These are phyloP conservation scores for Upupa epops DNA, from an alignment of 2,113 vertebrate species.

Conservation along the genomic window DNA sequence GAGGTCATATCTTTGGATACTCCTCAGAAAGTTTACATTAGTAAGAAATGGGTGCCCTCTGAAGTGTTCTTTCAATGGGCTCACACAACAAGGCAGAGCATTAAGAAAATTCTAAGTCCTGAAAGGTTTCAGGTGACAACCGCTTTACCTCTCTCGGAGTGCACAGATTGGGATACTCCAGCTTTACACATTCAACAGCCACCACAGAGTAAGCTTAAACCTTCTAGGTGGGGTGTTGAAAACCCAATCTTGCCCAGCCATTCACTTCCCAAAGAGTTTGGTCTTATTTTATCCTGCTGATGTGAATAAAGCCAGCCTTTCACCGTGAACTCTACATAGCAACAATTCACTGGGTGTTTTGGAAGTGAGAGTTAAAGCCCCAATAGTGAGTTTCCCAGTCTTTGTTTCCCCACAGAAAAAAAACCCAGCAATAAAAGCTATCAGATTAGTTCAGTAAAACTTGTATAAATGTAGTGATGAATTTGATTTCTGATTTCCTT, in stretches of 20 bases:
- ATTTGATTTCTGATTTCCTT: not conserved
- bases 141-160: not conserved
- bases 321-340: not conserved
- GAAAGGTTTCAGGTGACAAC: constrained; percentile 55
- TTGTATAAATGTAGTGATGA: not conserved
- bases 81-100: constrained; percentile 68
- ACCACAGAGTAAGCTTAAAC: constrained; percentile 4
- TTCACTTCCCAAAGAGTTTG: not conserved
- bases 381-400: not conserved
- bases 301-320: not conserved
- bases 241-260: not conserved
- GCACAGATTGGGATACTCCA: constrained; percentile 15
- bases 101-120: constrained; percentile 67
- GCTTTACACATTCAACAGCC: not conserved
- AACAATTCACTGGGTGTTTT: not conserved
- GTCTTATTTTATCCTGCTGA: not conserved
- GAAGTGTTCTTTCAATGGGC: constrained; percentile 74
- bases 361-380: not conserved
- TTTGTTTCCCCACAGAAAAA: not conserved
- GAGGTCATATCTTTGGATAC: constrained; percentile 97
- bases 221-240: not conserved
- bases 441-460: not conserved
- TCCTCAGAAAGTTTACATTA: constrained; percentile 94
- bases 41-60: constrained; percentile 73
- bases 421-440: not conserved